Evolutionary conservation across 2,888 invertebrate species (phyloP), one percentile per base, ranked within the genome.

Genomic region (Cryptocephalus primarius): DNA sequence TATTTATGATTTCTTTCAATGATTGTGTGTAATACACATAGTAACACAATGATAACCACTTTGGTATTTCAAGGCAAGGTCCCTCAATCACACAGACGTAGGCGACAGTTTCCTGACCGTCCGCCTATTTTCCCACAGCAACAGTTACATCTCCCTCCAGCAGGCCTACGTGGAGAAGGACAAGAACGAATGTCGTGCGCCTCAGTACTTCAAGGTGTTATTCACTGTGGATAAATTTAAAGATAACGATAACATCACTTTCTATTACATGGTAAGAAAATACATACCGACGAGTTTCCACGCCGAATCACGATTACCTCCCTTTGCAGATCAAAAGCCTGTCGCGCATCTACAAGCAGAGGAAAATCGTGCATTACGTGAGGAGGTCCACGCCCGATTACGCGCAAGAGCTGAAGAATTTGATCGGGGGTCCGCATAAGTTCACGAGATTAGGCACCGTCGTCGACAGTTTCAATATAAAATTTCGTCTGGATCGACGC

Each of bases 401-500:
- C 47, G 46, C 51, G 10, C 52, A 51, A 11, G 59, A 65, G 39
- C 48, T 65, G 36, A 53, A 55, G 47, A 64, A 67, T 50, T 50
- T 63, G 11, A 50, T 70, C 33, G 68, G 68, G 34, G 52, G 51
- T 8, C 60, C 57, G 31, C 60, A 65, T 36, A 62, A 60, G 47
- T 63, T 58, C 44, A 53, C 55, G 1, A 63, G 61, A 49, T 46
- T 53, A n/a, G 52, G 52, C 47, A 58, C 49, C 10, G 49, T 52
- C 11, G 47, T 63, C 38, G 67, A 59, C 47, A 72, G 70, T 56
- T 75, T 71, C 43, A 68, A 66, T 1, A 53, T 75, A 32, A 72
- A 70, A 51, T 70, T 75, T 9, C 71, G 70, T 55, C 64, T 76
- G 10, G 70, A 72, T 9, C 69, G 69, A 34, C 68, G 68, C 52